Evolutionary conservation across 2,888 invertebrate species (phyloP), one percentile per base, ranked within the genome.

Genomic region (Platynereis dumerilii): DNA sequence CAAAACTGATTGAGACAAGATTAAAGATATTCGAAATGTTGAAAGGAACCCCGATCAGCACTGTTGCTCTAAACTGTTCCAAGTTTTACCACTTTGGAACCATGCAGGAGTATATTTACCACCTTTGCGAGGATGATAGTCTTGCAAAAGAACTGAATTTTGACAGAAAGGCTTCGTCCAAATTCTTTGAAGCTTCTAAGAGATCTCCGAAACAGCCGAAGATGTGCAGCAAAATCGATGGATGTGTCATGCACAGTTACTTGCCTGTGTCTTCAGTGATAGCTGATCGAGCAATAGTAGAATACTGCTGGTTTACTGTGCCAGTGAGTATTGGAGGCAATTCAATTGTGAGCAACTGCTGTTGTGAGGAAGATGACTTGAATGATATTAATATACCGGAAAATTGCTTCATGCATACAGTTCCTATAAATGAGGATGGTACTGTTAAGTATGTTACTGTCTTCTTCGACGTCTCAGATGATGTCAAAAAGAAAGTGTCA

Each of bases 21-120:
- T 64, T 75, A 57, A 69, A 75, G 58, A 68, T 85, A 1, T 84
- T 77, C 67, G 65, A 76, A 28, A 65, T 78, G 22, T 69, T 86
- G 20, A 70, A 77, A 39, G 76, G 75, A 1, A 75, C 75, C 7
- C 71, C 77, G 10, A 69, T 85, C 22, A 75, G 77, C 62, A 71
- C 85, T 5, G 61, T 86, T 2, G 73, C 80, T 1, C 75, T 85
- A 64, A 79, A 82, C 60, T 69, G 76, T 3, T 86, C 86, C 0
- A 77, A 76, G 66, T 86, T 86, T 70, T 82, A 84, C 62, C 86
- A 86, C 69, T 77, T 86, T 39, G 86, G 86, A 7, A 85, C 86
- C 1, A 82, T 83, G 69, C 71, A 72, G n/a, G 84, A 84, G 65
- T 78, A 80, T 58, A 69, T 82, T 3, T 65, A 79, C 24, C 72